Evolutionary conservation across 2,888 invertebrate genomes (phyloP).

Genomic region (Thecophora atra): DNA sequence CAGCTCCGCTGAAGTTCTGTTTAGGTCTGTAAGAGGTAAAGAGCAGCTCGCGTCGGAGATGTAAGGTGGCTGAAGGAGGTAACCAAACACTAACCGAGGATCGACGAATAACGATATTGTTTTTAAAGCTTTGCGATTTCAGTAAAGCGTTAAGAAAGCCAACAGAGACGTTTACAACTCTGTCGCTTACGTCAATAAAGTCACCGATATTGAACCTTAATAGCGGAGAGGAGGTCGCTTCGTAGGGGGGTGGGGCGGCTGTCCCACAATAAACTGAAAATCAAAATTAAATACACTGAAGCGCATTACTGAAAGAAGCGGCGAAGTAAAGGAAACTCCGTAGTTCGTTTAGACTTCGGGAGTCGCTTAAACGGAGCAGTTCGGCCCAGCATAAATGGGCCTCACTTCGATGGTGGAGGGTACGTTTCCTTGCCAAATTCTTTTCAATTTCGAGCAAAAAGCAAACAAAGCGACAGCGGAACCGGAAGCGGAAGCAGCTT

Average conservation of each 20-base stretch:
- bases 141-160: constrained; percentile 14
- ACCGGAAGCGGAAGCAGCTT: constrained; percentile 13
- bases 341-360: constrained; percentile 43
- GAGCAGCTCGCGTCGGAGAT: not conserved
- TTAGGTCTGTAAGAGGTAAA: no score
- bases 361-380: constrained; percentile 39
- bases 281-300: not conserved
- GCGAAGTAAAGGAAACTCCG: constrained; percentile 23
- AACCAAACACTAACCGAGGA: not conserved
- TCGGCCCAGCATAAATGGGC: not conserved
- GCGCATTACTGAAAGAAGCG: not conserved
- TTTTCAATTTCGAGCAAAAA: constrained; percentile 12
- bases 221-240: not conserved
- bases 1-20: not conserved
- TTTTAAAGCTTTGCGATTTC: not conserved
- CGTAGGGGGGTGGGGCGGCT: constrained; percentile 6
- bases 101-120: not conserved
- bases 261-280: constrained; percentile 26
- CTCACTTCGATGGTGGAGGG: constrained; percentile 2
- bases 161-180: not conserved
- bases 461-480: constrained; percentile 9
- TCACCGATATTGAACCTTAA: constrained; percentile 3
- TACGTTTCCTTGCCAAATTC: not conserved
- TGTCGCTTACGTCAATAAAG: constrained; percentile 16
- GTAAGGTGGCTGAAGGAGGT: no score